Evolutionary conservation across 2,888 invertebrate genomes (phyloP).

Genomic region (Gandaritis pyraliata): DNA sequence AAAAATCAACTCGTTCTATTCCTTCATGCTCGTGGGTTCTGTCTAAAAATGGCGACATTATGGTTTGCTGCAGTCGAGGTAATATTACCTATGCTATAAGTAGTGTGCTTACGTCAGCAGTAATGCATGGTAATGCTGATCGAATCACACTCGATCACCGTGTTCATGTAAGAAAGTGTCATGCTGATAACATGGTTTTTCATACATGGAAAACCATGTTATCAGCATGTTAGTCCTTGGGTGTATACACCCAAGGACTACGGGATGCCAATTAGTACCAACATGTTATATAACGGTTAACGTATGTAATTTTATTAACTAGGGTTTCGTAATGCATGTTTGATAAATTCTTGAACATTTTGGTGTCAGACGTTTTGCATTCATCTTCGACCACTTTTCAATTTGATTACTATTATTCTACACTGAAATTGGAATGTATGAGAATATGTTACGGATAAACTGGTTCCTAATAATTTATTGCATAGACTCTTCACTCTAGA

Average conservation of each 20-base stretch:
- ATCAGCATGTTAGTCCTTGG: no score
- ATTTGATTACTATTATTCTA: not conserved
- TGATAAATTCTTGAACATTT: no score
- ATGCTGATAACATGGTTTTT: slow-evolving; percentile 2
- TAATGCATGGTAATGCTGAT: not conserved
- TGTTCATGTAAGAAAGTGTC: not conserved
- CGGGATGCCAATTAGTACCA: not conserved
- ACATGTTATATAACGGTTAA: not conserved
- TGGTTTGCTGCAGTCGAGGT: not conserved
- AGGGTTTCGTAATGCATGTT: no score
- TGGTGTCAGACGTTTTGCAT: slow-evolving; percentile 3
- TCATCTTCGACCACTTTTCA: not conserved
- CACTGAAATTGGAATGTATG: slow-evolving; percentile 8
- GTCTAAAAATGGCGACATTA: not conserved
- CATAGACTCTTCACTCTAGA: not conserved
- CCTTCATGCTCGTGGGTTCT: not conserved
- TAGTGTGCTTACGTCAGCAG: not conserved
- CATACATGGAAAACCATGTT: slow-evolving; percentile 2
- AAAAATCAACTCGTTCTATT: no score
- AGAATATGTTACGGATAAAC: slow-evolving; percentile 9
- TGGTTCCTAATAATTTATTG: slow-evolving; percentile 16
- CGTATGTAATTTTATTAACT: not conserved
- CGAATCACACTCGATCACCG: not conserved
- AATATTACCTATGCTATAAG: not conserved
- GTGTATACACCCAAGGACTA: not conserved